Evolutionary conservation across 2,888 invertebrate genomes (phyloP).

Genomic region (Corythucha ciliata): DNA sequence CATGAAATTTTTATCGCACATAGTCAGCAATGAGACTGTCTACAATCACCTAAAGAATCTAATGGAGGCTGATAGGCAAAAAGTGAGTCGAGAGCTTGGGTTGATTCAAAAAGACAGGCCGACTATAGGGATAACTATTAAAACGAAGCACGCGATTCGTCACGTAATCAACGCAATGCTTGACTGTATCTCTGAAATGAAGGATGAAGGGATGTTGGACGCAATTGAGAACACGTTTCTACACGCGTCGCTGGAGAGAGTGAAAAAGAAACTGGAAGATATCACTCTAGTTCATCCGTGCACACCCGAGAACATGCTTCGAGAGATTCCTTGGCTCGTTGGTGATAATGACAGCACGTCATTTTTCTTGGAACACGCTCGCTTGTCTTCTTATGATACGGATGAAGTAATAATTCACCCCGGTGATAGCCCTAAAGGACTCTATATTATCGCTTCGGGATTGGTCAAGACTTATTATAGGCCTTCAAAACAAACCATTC

Average conservation of each 20-base stretch:
- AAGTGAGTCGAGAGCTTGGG: constrained; percentile 18
- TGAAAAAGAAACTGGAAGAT: constrained; percentile 43
- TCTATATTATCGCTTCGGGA: constrained; percentile 17
- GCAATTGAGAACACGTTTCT: constrained; percentile 32
- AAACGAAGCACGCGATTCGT: constrained; percentile 21
- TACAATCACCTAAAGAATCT: constrained; percentile 8
- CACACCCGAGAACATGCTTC: constrained; percentile 11
- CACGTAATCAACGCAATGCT: constrained; percentile 19
- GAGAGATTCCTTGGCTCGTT: constrained; percentile 13
- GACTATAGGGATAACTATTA: constrained; percentile 18
- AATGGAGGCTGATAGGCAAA: constrained; percentile 12
- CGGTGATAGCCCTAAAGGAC: constrained; percentile 13
- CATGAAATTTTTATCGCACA: constrained; percentile 16
- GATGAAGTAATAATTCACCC: constrained; percentile 16
- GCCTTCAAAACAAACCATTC: neutral
- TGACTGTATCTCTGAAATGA: constrained; percentile 20
- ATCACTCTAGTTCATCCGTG: constrained; percentile 14
- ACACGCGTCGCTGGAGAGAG: constrained; percentile 43
- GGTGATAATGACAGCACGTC: constrained; percentile 11
- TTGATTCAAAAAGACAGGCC: constrained; percentile 21
- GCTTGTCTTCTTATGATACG: constrained; percentile 11
- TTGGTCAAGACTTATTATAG: constrained; percentile 12
- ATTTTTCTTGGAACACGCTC: constrained; percentile 17
- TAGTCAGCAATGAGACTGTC: constrained; percentile 16
- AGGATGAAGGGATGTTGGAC: constrained; percentile 24